phyloP scores from a whole-genome alignment of 92 coral and sea anemone species.

The Hydrozoanthus gracilis region DNA sequence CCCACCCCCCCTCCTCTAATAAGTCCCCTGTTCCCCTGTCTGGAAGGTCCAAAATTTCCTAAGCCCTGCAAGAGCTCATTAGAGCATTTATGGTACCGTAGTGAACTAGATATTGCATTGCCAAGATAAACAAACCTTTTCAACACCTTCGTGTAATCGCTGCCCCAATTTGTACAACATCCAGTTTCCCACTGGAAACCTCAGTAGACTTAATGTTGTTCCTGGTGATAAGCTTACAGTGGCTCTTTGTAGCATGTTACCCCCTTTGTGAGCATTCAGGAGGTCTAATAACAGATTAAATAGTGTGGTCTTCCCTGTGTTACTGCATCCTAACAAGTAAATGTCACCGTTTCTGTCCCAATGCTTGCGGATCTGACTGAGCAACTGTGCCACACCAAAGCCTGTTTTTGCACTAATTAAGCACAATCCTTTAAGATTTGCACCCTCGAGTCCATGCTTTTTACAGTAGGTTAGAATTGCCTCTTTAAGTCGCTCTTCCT shows the following conservation, averaged over 20 bases:
- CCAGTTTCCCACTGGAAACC: conserved; percentile 88
- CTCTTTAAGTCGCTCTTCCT: conserved; percentile 65
- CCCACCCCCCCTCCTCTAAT: too few species aligned
- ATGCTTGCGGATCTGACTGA: conserved; percentile 65
- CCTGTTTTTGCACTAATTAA: conserved; percentile 92
- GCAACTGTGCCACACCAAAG: conserved; percentile 82
- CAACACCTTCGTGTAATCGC: conserved; percentile 70
- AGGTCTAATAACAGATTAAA: conserved; percentile 88
- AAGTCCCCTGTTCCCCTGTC: too few species aligned
- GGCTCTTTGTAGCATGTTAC: conserved; percentile 85
- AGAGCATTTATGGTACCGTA: too few species aligned
- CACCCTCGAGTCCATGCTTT: conserved; percentile 80
- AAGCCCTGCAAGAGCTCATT: too few species aligned
- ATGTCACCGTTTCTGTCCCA: conserved; percentile 92
- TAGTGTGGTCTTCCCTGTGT: conserved; percentile 90
- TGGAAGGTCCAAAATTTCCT: too few species aligned
- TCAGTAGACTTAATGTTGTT: conserved; percentile 80
- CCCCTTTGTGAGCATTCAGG: conserved; percentile 80
- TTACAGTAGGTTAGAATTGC: conserved; percentile 58
- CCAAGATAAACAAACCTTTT: conserved; percentile 54
- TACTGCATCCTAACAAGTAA: conserved; percentile 86
- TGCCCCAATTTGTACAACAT: conserved; percentile 72
- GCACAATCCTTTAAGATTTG: conserved; percentile 76
- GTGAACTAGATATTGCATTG: too few species aligned
- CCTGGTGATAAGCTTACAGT: conserved; percentile 88